Evolutionary conservation across 1,140 invertebrate genomes (phyloP).

Genomic region (Conus betulinus): DNA sequence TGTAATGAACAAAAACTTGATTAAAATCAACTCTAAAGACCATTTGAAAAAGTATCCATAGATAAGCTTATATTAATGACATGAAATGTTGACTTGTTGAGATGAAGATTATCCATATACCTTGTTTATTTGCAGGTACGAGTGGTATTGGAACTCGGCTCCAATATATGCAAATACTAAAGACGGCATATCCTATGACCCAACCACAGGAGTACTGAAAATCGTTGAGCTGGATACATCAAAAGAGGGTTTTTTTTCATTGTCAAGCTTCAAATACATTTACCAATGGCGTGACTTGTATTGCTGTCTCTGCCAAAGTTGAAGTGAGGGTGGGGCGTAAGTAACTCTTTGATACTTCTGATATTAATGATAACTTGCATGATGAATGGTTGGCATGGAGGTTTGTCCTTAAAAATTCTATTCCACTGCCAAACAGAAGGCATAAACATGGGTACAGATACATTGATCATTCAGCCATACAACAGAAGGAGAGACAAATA

Average conservation of each 20-base stretch:
- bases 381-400: background rate
- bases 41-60: no score
- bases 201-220: background rate
- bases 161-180: background rate
- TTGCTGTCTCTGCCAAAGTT: background rate
- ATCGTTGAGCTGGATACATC: background rate
- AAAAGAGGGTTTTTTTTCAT: constrained; percentile 13
- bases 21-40: no score
- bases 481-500: no score
- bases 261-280: background rate
- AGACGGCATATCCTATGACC: background rate
- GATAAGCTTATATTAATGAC: no score
- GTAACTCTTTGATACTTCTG: background rate
- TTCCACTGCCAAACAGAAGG: background rate
- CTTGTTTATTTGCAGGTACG: background rate
- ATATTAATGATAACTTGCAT: background rate
- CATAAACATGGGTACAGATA: background rate
- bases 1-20: no score
- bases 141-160: constrained; percentile 17
- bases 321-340: constrained; percentile 8
- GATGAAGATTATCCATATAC: background rate
- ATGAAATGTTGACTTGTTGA: background rate
- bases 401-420: background rate
- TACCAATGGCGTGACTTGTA: background rate
- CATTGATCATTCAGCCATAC: background rate